These are phyloP conservation scores for Leptocoma aspasia DNA, from an alignment of 2,113 vertebrate genomes.

Conservation along the genomic window DNA sequence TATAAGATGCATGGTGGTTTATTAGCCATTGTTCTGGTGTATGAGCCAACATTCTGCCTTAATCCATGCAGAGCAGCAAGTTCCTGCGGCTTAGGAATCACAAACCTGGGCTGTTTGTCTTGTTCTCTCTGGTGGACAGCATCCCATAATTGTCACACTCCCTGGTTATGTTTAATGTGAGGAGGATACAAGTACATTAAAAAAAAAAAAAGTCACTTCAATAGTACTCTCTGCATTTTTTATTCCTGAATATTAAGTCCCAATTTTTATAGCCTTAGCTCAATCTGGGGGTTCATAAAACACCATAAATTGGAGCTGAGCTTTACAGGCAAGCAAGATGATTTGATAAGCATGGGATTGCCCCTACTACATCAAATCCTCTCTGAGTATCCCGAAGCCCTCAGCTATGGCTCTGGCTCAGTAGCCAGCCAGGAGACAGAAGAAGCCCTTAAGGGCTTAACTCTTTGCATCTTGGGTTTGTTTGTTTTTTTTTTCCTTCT, in stretches of 20 bases:
- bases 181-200: not conserved
- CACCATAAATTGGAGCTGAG: conserved; percentile 40
- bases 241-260: conserved; percentile 55
- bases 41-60: not conserved
- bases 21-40: not conserved
- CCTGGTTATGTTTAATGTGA: not conserved
- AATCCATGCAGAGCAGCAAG: not conserved
- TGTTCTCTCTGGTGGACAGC: not conserved
- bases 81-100: not conserved
- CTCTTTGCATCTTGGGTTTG: not conserved
- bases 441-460: conserved; percentile 7
- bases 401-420: not conserved
- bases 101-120: not conserved
- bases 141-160: not conserved
- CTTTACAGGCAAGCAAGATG: conserved; percentile 40
- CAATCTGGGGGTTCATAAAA: conserved; percentile 50
- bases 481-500: accelerated
- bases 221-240: conserved; percentile 11
- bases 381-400: not conserved
- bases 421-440: not conserved
- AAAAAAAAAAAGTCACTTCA: not conserved
- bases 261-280: conserved; percentile 56
- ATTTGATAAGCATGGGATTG: conserved; percentile 48
- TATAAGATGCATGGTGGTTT: not conserved
- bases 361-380: conserved; percentile 26